Evolutionary conservation across 2,797 vertebrate genomes (phyloP), one percentile per base, ranked within the genome.

Genomic region (Neostethus bicornis): DNA sequence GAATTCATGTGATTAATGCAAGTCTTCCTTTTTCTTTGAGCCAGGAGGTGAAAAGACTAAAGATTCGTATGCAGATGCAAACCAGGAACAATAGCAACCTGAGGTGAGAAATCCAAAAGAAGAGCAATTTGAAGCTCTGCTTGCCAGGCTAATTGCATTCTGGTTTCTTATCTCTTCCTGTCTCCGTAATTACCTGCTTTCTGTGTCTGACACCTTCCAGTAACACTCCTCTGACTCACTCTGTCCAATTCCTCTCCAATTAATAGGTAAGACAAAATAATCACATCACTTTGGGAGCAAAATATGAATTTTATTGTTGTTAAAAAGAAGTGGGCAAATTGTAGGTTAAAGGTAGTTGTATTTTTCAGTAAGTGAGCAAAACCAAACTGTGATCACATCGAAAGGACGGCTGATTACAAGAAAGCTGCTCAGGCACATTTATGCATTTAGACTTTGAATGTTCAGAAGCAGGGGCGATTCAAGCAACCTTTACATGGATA

Each of bases 101-200:
- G 77, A 84, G 84, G 87, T 84, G 84, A 88, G 81, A 85, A 88
- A 87, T 79, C 77, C 80, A 68, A 72, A n/a, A 83, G 80, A 89
- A 74, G 79, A 81, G 79, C 83, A 86, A 89, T 89, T 85, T 87
- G 81, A 87, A 84, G 84, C 85, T 85, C 84, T 85, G 85, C 89
- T 88, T 90, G 87, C 83, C 68, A 70, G 76, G 73, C 77, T 91
- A 91, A 91, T 90, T 91, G 87, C 85, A 87, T 90, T 90, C 81
- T 61, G 66, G 86, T 91, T 88, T 79, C 84, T 86, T 89, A 89
- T 89, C 87, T 81, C 71, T 85, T 83, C 79, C 82, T 85, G 83
- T 89, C 85, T 76, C 77, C 67, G 80, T 91, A 92, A 92, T 92
- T 91, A 91, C 87, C 87, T 89, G 77, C 81, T 89, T 86, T 85